Percentiles rank a stretch among this genome's conserved stretches.
Conservation (phyloP, 2,888 invertebrate genomes). For the Acrobasis suavella region DNA sequence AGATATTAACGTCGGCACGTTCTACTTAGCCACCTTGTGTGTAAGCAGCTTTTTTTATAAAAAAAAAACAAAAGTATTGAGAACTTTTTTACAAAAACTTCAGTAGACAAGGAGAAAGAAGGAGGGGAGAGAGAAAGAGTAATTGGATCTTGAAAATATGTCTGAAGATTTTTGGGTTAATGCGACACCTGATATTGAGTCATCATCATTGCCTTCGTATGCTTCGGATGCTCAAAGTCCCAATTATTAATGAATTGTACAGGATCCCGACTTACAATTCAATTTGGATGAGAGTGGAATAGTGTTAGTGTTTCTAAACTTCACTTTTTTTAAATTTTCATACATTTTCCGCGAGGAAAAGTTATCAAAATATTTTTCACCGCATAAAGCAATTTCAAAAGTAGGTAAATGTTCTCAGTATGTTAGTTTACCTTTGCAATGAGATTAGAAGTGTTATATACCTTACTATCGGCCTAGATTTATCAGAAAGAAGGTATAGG, state of each 20-base stretch:
- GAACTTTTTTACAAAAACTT: background rate
- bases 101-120: background rate
- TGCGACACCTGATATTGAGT: too few relatives aligned
- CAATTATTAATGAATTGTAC: too few relatives aligned
- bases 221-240: too few relatives aligned
- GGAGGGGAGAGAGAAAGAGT: background rate
- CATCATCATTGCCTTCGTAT: too few relatives aligned
- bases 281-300: too few relatives aligned
- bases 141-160: too few relatives aligned
- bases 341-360: too few relatives aligned
- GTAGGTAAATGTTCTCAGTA: conserved; percentile 1
- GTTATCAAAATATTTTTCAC: background rate
- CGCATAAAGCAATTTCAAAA: background rate
- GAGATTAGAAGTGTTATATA: background rate
- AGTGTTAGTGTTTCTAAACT: too few relatives aligned
- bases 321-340: too few relatives aligned
- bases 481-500: background rate
- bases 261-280: too few relatives aligned
- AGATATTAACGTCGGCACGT: background rate
- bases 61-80: conserved; percentile 3
- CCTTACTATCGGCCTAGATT: conserved; percentile 16
- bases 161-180: too few relatives aligned
- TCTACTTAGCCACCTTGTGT: conserved; percentile 7
- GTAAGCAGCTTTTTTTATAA: conserved; percentile 6
- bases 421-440: conserved; percentile 9